Evolutionary conservation across 2,797 vertebrate species (phyloP), one percentile per base, ranked within the genome.

Genomic region (Chloroceryle amazona): DNA sequence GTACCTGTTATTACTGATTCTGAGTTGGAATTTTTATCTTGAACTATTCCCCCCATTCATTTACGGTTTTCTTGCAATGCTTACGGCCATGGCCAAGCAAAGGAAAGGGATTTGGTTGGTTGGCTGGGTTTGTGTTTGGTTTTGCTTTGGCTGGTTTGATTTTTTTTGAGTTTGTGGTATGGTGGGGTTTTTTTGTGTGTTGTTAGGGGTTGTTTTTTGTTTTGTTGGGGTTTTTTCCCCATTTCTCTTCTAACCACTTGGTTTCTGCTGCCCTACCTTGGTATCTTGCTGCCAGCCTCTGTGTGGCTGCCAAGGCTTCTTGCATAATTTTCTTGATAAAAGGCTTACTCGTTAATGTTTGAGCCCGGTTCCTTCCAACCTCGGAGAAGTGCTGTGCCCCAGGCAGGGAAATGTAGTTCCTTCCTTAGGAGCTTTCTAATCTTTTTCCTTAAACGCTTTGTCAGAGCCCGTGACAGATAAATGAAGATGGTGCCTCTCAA

Each of bases 301-400:
- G 65, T 95, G 73, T 68, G 79, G 49, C 84, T 97, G 96, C 94
- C 96, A 94, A 89, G 61, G 60, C 66, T 93, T 96, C 95, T 94
- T 97, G 96, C 58, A 76, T 98, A 97, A 97, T 97, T 96, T 96
- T 90, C 96, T 82, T 97, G 96, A 97, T 96, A 97, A 98, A 97
- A 96, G 82, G 81, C 68, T 73, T 92, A 31, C 81, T 97, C 81
- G 94, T 97, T 98, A 98, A 96, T 97, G 97, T 96, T 97, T 97
- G 90, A 97, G 31, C 60, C 80, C 44, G 28, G 35, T 83, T 92
- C 93, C 95, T 97, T 87, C 91, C 96, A 96, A 42, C 82, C 82
- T 89, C 35, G 44, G 96, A 88, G 89, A 97, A 97, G 70, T 94
- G 63, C 62, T 93, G 65, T 87, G 97, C 98, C 94, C 85, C 74